Percentiles rank a stretch among this genome's conserved stretches.
Evolutionary conservation across 2,113 vertebrate genomes (phyloP).

Genomic region (Phylloscopus trochilus): DNA sequence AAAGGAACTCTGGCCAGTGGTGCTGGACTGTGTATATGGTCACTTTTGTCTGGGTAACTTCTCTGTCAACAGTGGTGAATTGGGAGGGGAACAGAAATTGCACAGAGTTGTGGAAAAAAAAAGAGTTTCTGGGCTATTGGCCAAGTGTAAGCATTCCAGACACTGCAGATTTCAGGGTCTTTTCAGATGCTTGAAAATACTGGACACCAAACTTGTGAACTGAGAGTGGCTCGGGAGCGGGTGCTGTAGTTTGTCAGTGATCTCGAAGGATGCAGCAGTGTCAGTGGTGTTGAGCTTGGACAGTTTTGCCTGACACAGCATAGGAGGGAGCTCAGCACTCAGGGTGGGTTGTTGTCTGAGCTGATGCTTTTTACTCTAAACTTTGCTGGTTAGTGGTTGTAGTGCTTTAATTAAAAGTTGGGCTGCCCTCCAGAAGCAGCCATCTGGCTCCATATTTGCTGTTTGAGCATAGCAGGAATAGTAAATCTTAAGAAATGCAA

Average conservation of each 20-base stretch:
- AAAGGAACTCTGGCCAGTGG: neutral
- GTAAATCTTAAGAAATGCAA: neutral
- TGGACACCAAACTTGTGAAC: neutral
- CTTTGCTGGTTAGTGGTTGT: neutral
- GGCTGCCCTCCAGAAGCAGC: neutral
- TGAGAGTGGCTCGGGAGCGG: neutral
- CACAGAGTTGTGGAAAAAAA: neutral
- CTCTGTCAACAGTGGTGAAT: neutral
- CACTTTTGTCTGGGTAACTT: neutral
- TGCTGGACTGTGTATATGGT: neutral
- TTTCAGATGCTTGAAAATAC: neutral
- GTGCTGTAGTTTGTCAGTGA: neutral
- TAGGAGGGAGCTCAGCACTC: neutral
- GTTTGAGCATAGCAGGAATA: neutral
- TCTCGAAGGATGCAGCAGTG: neutral
- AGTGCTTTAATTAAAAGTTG: neutral
- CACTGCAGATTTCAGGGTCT: neutral
- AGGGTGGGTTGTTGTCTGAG: neutral
- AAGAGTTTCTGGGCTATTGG: neutral
- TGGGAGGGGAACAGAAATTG: neutral
- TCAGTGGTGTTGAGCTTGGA: neutral
- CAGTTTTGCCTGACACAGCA: neutral
- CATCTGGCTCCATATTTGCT: neutral
- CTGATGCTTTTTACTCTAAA: neutral
- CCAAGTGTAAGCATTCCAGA: neutral